Percentiles rank a stretch among this genome's conserved stretches.
phyloP scores from a whole-genome alignment of 53 echinoderm and acorn worm genomes.

The Astropecten irregularis region DNA sequence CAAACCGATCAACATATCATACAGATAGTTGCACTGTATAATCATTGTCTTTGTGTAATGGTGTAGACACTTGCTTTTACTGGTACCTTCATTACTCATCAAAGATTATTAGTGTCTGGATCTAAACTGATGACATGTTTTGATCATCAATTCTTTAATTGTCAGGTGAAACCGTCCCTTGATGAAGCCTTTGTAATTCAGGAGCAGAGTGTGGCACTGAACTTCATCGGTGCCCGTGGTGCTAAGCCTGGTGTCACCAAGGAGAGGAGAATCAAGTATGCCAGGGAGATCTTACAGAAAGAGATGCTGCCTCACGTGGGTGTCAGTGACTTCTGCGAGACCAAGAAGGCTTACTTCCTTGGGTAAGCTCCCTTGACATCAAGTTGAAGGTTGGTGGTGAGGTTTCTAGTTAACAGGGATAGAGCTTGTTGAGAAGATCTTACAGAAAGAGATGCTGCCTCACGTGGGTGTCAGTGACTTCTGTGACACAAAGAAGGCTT shows the following conservation, averaged over 20 bases:
- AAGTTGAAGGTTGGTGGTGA: too few species aligned
- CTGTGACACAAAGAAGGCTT: conserved; percentile 99
- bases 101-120: too few species aligned
- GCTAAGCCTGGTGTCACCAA: conserved; percentile 95
- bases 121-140: too few species aligned
- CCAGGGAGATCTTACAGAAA: conserved; percentile 95
- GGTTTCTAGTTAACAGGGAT: too few species aligned
- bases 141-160: too few species aligned
- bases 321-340: conserved; percentile 99
- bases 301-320: conserved; percentile 98
- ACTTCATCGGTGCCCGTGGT: conserved; percentile 96
- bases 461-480: conserved; percentile 99
- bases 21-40: too few species aligned
- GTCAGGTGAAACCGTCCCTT: conserved; percentile 82
- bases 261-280: conserved; percentile 93
- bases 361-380: conserved; percentile 59
- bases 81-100: too few species aligned
- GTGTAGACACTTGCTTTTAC: too few species aligned
- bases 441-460: conserved; percentile 98
- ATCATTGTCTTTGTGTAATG: too few species aligned
- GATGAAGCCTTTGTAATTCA: conserved; percentile 99
- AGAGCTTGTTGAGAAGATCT: conserved; percentile 91
- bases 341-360: conserved; percentile 98
- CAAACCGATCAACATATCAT: too few species aligned
- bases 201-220: conserved; percentile 97